These are phyloP conservation scores for Exocentrus adspersus DNA, from an alignment of 2,888 invertebrate genomes.

Conservation along the genomic window DNA sequence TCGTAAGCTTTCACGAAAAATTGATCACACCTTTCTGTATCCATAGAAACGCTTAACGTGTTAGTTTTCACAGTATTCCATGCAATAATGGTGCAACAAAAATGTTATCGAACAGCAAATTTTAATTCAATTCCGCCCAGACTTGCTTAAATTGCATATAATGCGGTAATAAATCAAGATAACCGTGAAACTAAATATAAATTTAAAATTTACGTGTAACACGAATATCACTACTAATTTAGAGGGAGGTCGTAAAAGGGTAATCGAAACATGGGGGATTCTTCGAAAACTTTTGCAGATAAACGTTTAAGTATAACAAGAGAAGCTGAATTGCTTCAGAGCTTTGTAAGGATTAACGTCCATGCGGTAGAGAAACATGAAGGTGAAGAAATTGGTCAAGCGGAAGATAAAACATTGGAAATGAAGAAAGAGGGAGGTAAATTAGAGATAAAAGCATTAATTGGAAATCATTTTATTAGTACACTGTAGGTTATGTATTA, in stretches of 20 bases:
- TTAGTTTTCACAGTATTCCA: constrained; percentile 45
- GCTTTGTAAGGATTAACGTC: constrained; percentile 78
- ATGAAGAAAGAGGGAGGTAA: constrained; percentile 50
- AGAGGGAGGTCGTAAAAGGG: constrained; percentile 6
- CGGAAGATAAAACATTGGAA: constrained; percentile 17
- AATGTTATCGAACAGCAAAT: constrained; percentile 2
- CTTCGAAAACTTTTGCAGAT: constrained; percentile 44
- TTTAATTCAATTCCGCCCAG: constrained; percentile 24
- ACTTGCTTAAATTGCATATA: constrained; percentile 28
- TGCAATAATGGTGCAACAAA: constrained; percentile 23
- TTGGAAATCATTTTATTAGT: no score
- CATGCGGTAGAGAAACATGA: constrained; percentile 64
- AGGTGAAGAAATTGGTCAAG: constrained; percentile 28
- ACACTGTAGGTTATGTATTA: no score
- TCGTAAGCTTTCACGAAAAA: constrained; percentile 40
- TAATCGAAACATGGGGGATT: constrained; percentile 38
- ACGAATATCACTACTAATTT: constrained; percentile 28
- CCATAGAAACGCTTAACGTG: constrained; percentile 53
- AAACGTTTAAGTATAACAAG: constrained; percentile 61
- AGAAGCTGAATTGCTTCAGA: constrained; percentile 81
- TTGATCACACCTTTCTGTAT: constrained; percentile 56
- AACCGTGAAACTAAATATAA: constrained; percentile 17
- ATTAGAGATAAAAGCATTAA: no score
- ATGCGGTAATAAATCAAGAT: constrained; percentile 30
- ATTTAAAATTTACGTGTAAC: constrained; percentile 28